phyloP scores from a whole-genome alignment of 2,113 vertebrate species.

The Phaetusa simplex region DNA sequence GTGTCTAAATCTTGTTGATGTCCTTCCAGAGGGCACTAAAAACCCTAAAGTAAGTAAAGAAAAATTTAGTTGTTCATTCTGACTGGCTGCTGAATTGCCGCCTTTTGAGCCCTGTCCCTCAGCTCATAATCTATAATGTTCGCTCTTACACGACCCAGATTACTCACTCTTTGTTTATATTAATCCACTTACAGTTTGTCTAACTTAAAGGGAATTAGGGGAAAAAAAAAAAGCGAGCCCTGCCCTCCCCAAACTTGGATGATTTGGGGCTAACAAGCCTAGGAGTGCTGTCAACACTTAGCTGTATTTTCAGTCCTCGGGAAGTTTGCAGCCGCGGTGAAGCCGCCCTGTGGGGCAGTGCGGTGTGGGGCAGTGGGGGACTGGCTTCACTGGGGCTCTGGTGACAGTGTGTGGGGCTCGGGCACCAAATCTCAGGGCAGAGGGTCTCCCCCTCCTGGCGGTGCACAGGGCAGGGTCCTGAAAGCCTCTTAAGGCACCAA shows the following conservation, averaged over 20 bases:
- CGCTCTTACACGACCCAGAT: background rate
- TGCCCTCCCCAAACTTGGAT: background rate
- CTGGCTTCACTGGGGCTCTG: background rate
- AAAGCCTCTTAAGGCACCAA: background rate
- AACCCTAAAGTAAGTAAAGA: constrained; percentile 22
- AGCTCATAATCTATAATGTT: constrained; percentile 6
- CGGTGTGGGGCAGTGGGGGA: background rate
- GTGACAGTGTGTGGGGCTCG: accelerated
- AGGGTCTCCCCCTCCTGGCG: background rate
- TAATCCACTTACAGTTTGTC: background rate
- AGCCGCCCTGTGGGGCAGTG: background rate
- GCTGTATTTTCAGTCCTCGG: background rate
- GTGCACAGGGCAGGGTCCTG: background rate
- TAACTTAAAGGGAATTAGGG: background rate
- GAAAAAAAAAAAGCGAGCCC: background rate
- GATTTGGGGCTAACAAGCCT: background rate
- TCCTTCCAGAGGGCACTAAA: constrained; percentile 59
- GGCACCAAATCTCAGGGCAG: background rate
- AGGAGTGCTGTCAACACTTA: background rate
- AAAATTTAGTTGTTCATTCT: constrained; percentile 18
- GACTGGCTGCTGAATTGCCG: background rate
- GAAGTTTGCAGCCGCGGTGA: background rate
- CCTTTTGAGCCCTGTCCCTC: constrained; percentile 6
- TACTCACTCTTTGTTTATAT: background rate
- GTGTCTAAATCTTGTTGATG: constrained; percentile 57